Evolutionary conservation across 2,113 vertebrate species (phyloP).

Genomic region (Notiomystis cincta): DNA sequence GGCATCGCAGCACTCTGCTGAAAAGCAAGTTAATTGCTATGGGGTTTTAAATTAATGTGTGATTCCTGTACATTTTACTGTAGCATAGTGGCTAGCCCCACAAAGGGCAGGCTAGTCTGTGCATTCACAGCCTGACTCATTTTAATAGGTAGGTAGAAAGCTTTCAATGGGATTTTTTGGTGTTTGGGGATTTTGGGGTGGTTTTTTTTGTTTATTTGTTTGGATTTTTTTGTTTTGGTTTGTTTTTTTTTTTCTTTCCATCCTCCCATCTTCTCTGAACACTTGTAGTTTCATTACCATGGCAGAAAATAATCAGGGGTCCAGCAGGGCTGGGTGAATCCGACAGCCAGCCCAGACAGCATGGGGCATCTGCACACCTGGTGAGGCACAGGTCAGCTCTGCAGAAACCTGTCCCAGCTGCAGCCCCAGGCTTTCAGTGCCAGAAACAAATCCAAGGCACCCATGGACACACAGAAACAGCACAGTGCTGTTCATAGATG

Average conservation of each 20-base stretch:
- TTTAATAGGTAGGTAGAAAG: slow-evolving; percentile 76
- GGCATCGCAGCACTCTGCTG: slow-evolving; percentile 63
- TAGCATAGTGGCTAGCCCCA: slow-evolving; percentile 75
- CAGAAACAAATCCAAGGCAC: slow-evolving; percentile 14
- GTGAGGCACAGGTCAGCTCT: background rate
- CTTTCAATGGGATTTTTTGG: slow-evolving; percentile 71
- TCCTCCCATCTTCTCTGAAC: slow-evolving; percentile 33
- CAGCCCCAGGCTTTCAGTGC: slow-evolving; percentile 48
- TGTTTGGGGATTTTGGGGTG: background rate
- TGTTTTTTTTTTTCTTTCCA: slow-evolving; percentile 11
- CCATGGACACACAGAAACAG: slow-evolving; percentile 23
- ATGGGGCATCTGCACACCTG: background rate
- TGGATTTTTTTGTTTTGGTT: background rate
- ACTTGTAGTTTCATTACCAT: slow-evolving; percentile 63
- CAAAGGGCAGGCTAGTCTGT: slow-evolving; percentile 60
- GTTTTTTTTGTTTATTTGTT: background rate
- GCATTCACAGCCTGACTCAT: slow-evolving; percentile 68
- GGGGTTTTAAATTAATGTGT: slow-evolving; percentile 75
- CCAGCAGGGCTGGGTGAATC: slow-evolving; percentile 69
- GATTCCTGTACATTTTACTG: slow-evolving; percentile 75
- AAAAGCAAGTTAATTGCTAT: slow-evolving; percentile 61
- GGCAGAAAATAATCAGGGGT: slow-evolving; percentile 68
- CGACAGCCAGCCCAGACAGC: slow-evolving; percentile 37
- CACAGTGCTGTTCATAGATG: slow-evolving; percentile 11
- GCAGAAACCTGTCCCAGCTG: slow-evolving; percentile 23